These are phyloP conservation scores for Ethmia dodecea DNA, from an alignment of 2,888 invertebrate genomes.

Conservation along the genomic window DNA sequence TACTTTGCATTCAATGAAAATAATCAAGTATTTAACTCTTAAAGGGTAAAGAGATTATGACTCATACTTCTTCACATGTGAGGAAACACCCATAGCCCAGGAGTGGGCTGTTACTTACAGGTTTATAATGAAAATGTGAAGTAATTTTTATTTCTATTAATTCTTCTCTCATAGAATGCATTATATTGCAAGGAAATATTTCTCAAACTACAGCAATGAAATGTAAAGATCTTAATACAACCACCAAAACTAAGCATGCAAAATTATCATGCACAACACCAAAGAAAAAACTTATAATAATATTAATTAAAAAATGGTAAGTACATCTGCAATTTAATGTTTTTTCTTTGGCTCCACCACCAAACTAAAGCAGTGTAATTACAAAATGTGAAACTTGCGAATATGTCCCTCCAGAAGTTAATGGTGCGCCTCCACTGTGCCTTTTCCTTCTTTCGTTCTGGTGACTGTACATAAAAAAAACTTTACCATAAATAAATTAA, in stretches of 20 bases:
- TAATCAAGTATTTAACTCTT: too few species aligned
- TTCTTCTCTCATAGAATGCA: too few species aligned
- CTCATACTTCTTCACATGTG: too few species aligned
- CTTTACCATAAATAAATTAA: too few species aligned
- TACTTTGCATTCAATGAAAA: too few species aligned
- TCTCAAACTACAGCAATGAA: background rate
- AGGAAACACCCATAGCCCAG: too few species aligned
- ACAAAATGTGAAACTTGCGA: constrained; percentile 71
- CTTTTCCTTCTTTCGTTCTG: constrained; percentile 68
- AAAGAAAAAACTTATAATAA: constrained; percentile 58
- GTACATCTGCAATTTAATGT: constrained; percentile 20
- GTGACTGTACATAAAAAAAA: constrained; percentile 57
- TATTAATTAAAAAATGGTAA: background rate
- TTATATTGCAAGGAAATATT: too few species aligned
- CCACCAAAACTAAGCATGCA: constrained; percentile 6
- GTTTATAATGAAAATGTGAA: too few species aligned
- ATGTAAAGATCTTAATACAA: background rate
- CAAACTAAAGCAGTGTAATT: constrained; percentile 29
- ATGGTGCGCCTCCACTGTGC: constrained; percentile 76
- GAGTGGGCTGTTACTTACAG: too few species aligned
- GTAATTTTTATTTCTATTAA: too few species aligned
- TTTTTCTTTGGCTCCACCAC: constrained; percentile 53
- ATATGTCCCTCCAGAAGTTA: constrained; percentile 76
- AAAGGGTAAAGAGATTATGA: too few species aligned
- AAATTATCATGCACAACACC: constrained; percentile 47